Evolutionary conservation across 1,140 invertebrate species (phyloP), one percentile per base, ranked within the genome.

Genomic region (Tetragonula clypearis): DNA sequence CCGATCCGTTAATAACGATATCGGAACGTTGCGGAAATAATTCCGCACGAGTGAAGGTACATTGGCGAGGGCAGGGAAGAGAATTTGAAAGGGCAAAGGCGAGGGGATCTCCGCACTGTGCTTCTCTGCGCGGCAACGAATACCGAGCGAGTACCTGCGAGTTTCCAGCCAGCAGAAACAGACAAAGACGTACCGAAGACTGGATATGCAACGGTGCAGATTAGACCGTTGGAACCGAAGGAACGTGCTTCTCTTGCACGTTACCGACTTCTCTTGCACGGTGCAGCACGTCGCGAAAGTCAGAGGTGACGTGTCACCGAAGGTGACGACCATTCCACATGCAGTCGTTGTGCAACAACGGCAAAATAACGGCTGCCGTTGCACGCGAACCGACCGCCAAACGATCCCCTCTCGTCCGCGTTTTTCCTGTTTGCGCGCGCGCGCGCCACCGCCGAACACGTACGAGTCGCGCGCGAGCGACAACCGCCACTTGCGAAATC

Each of bases 301-400:
- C 93, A 92, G 90, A 93, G 92, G 93, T 93, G 92, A 92, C 91
- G 92, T 93, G 92, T 93, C 92, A 90, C 89, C 82, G 76, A 91
- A 91, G 92, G 91, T 92, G 92, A 92, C 90, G 91, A 93, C 90
- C 90, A 92, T 86, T 93, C 90, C 83, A 75, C 85, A 49, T 49
- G 85, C 35, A 68, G 79, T 15, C 49, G 85, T 93, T 92, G 91
- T 86, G 90, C 91, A 92, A 93, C 87, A 77, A 82, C 87, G 62
- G 72, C 83, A 55, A 82, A 86, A 83, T 69, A 82, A 86, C 84
- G 87, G 80, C 58, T 82, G 81, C 65, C 82, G 56, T 85, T 71
- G 84, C 87, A 81, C 80, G 79, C 83, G 60, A 81, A 80, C 73
- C 30, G 30, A 68, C 76, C 72, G 77, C 79, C 73, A 82, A 76